Evolutionary conservation across 2,113 vertebrate species (phyloP).

Genomic region (Cololabis saira): DNA sequence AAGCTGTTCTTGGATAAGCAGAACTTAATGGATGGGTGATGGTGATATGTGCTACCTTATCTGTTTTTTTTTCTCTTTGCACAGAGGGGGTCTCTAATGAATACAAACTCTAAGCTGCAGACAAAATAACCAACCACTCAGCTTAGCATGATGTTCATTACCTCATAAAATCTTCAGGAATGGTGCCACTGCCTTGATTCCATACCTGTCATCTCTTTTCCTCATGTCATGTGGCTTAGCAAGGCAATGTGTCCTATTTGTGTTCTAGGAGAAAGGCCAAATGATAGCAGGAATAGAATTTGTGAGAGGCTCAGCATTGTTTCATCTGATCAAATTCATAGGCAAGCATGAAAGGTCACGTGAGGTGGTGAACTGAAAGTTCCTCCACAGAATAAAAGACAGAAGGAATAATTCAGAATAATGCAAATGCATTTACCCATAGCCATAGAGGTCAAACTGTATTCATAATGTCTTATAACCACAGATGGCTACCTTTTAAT

Average conservation of each 20-base stretch:
- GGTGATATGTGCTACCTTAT: not conserved
- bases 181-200: conserved; percentile 16
- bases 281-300: conserved; percentile 30
- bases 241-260: conserved; percentile 20
- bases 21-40: not conserved
- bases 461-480: conserved; percentile 61
- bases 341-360: conserved; percentile 20
- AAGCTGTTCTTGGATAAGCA: too few relatives aligned
- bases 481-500: conserved; percentile 72
- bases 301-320: conserved; percentile 16
- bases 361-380: conserved; percentile 24
- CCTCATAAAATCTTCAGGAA: conserved; percentile 29
- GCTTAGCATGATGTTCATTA: conserved; percentile 33
- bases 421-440: conserved; percentile 52
- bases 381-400: conserved; percentile 34
- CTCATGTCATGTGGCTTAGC: conserved; percentile 24
- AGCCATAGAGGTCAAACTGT: conserved; percentile 59
- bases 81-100: conserved; percentile 28
- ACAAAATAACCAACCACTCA: conserved; percentile 21
- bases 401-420: conserved; percentile 49
- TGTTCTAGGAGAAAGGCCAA: not conserved
- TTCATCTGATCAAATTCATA: conserved; percentile 23
- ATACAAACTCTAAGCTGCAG: conserved; percentile 12
- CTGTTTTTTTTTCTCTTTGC: conserved; percentile 7
- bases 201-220: conserved; percentile 32